Base-by-base conservation (phyloP, 2,888 invertebrate species). In the Punctoribates punctum region DNA sequence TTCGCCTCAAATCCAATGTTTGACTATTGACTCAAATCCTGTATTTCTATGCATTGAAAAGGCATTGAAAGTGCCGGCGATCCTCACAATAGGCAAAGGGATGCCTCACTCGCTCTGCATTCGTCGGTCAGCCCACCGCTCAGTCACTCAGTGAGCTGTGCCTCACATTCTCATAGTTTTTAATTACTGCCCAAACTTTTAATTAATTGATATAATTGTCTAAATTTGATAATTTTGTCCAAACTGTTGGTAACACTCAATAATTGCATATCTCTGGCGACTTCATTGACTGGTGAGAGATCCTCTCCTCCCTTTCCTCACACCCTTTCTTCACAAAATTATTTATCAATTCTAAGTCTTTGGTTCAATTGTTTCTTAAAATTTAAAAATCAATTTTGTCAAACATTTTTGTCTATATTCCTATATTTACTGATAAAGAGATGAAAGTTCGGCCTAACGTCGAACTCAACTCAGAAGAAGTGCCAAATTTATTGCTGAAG, bases 11-110 rank as follows among this genome's bases (percentile, higher is more conserved):
- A 42, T 9, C 8, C 42, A 42, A 42, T 42, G 42, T 42, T 42
- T 42, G 4, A 42, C 42, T 54, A 54, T 60, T 51, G 9, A 20
- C 65, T 34, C 65, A 13, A 65, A 15, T 65, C n/a, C 34, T 65
- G 20, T 65, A 15, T 65, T 65, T 65, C 23, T 2, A 17, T 27
- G 60, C 13, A 60, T 13, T 60, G 60, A 60, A 60, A 60, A 17
- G 6, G 60, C 13, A 60, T 13, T 60, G 60, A 60, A 60, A 60
- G 60, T 27, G 65, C 65, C 65, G 65, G 65, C 65, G 65, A 65
- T 65, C 34, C 34, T 27, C 13, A 20, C 29, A 27, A 2, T n/a
- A 13, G 29, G 17, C n/a, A 15, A 27, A 42, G 42, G 27, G 65
- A 65, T 34, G 65, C 65, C 6, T 62, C n/a, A n/a, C 34, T 34